Evolutionary conservation across 2,113 vertebrate genomes (phyloP), one percentile per base, ranked within the genome.

Genomic region (Panthera tigris): DNA sequence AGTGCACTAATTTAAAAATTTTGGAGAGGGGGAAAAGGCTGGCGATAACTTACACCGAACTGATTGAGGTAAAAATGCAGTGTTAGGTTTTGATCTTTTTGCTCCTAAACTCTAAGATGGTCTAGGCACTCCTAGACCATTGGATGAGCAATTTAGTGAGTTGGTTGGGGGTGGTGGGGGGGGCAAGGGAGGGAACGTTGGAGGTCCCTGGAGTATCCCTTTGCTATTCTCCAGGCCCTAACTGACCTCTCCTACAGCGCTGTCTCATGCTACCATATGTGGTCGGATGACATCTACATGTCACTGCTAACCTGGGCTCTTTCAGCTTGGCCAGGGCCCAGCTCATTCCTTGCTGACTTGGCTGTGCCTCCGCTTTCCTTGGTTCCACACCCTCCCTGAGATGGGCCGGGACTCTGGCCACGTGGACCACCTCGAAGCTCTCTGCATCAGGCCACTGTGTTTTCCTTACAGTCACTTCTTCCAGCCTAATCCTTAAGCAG

Each of bases 221-320:
- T 10, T n/a, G 39, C 18, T 41, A 15, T 5, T 31, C 8, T 68
- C 61, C 27, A 45, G 27, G 55, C 80, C 19, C 13, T 14, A 5
- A 10, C 76, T 1, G 12, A 14, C 25, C 45, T n/a, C 55, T 11
- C 1, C 16, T n/a, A 14, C 41, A 14, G 27, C 3, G 2, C 4
- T 33, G 9, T 68, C 61, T 19, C 18, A 7, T 31, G 33, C 23
- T 74, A 63, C 9, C 33, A 10, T 3, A 6, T 68, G 18, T 81
- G 41, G 14, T 80, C 76, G 31, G 69, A 45, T 48, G 57, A 66
- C 4, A n/a, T 31, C 29, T 91, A 76, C 52, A 55, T 41, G 73
- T 84, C 3, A 13, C 57, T 65, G 8, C 39, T 14, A n/a, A 33
- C 36, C 45, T 1, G 15, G 33, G 16, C 4, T 0, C 21, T 21